Conservation (phyloP, 2,888 invertebrate genomes). For the Ferrisia virgata region DNA sequence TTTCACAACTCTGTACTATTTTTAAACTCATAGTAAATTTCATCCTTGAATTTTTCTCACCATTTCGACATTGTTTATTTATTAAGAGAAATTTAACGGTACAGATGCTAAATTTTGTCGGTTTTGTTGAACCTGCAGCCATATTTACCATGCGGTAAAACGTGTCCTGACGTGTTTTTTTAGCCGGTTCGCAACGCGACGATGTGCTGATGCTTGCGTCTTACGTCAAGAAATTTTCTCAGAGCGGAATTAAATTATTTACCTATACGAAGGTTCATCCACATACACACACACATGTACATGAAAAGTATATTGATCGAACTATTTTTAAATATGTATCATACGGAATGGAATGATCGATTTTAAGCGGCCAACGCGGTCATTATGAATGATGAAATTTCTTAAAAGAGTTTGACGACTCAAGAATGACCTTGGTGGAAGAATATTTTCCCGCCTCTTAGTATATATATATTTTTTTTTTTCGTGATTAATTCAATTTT, state of each 20-base stretch:
- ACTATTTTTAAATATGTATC: slow-evolving; percentile 3
- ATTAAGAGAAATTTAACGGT: neutral
- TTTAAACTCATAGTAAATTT: neutral
- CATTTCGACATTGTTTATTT: neutral
- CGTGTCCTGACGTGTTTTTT: neutral
- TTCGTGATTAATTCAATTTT: neutral
- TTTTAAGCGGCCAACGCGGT: neutral
- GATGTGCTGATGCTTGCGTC: neutral
- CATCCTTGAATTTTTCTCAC: neutral
- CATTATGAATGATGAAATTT: neutral
- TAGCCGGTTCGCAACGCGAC: neutral
- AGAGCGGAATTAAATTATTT: neutral
- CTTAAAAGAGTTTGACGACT: neutral
- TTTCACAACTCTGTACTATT: neutral
- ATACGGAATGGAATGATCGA: neutral
- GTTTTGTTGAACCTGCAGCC: neutral
- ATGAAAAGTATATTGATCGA: neutral
- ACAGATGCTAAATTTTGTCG: neutral
- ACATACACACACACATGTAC: neutral
- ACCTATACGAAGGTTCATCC: too few relatives aligned
- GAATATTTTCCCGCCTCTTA: neutral
- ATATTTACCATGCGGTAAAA: neutral
- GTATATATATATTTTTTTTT: too few relatives aligned
- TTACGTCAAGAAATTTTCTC: neutral
- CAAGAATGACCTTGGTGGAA: neutral